phyloP scores from a whole-genome alignment of 2,113 vertebrate species.

The Chlorodrepanis virens region DNA sequence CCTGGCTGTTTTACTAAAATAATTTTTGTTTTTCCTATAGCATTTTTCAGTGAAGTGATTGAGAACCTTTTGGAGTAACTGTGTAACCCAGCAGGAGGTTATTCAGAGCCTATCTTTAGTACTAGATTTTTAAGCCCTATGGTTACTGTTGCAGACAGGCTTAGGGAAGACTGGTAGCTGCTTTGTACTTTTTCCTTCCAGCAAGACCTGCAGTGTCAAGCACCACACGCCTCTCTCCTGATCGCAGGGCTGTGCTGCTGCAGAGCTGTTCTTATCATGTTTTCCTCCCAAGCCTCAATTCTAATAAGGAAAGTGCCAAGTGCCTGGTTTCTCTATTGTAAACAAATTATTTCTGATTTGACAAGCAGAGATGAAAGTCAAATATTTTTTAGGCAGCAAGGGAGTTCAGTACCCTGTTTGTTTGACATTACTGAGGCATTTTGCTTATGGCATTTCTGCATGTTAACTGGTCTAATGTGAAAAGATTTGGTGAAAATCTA shows the following conservation, averaged over 20 bases:
- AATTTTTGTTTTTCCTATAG: not conserved
- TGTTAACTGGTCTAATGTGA: not conserved
- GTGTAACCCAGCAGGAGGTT: not conserved
- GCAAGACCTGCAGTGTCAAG: not conserved
- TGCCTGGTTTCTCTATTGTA: not conserved
- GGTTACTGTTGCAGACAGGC: not conserved
- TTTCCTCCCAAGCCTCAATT: not conserved
- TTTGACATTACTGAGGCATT: not conserved
- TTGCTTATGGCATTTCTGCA: not conserved
- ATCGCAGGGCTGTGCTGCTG: not conserved
- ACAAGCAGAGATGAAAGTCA: constrained; percentile 16
- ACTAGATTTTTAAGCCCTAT: not conserved
- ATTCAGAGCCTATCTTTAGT: not conserved
- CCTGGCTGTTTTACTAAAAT: not conserved
- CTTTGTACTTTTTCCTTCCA: not conserved
- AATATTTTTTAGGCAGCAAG: not conserved
- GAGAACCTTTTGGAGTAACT: not conserved
- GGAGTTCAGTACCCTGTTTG: not conserved
- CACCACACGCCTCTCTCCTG: not conserved
- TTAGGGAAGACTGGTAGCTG: not conserved
- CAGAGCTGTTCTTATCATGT: not conserved
- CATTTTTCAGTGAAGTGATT: not conserved
- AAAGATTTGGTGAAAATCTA: not conserved
- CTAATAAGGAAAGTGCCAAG: not conserved
- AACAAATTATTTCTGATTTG: constrained; percentile 17